Conservation (phyloP, 2,797 vertebrate species). For the Aselliscus stoliczkanus region DNA sequence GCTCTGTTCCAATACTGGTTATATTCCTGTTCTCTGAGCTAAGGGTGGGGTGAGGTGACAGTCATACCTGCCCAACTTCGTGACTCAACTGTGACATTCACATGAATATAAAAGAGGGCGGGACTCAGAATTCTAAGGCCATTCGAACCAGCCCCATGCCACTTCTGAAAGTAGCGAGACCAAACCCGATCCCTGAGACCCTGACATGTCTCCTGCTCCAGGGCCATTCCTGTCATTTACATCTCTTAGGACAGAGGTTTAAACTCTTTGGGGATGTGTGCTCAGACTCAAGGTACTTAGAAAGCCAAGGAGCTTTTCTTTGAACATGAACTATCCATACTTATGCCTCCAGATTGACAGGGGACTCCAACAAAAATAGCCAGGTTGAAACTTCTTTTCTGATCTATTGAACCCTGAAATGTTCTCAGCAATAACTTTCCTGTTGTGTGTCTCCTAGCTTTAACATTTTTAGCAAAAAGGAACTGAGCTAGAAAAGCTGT, state of each 20-base stretch:
- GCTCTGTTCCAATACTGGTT: background rate
- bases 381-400: constrained; percentile 13
- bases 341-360: background rate
- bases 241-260: background rate
- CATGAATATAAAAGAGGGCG: constrained; percentile 42
- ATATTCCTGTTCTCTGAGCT: background rate
- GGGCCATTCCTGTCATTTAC: constrained; percentile 54
- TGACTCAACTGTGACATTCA: constrained; percentile 50
- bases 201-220: background rate
- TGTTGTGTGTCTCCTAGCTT: background rate
- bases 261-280: background rate
- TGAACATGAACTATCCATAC: background rate
- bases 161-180: background rate
- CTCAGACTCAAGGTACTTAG: background rate
- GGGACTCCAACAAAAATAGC: constrained; percentile 46
- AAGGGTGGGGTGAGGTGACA: constrained; percentile 18
- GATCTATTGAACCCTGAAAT: background rate
- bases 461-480: constrained; percentile 52
- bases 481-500: constrained; percentile 34
- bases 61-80: background rate
- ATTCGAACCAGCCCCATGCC: background rate
- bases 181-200: constrained; percentile 28
- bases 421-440: constrained; percentile 43
- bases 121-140: background rate
- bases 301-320: background rate